Base-by-base conservation (phyloP, 2,888 invertebrate species). In the Sturmia bella region DNA sequence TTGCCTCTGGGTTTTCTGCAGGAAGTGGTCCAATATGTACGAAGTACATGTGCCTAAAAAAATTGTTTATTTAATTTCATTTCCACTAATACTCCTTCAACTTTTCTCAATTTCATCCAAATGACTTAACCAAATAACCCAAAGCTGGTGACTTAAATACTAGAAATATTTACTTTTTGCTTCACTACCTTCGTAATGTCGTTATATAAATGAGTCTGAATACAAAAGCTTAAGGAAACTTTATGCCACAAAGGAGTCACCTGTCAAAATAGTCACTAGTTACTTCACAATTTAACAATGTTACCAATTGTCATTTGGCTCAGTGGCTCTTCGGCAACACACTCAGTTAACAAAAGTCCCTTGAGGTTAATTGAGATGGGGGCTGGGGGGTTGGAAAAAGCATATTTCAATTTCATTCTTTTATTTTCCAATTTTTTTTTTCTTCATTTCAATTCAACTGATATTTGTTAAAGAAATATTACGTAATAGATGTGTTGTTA, bases 241-340 rank as follows among this genome's bases (percentile, higher is more conserved):
- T 43, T 37, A 54, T 76, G 56, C 41, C 52, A 77, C 52, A 69
- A 78, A 74, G 32, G 41, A 74, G 82, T 78, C 73, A 82, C 77
- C 82, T 82, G 82, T 78, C 82, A 82, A 69, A 59, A 59, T 45
- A 52, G 27, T 74, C 73, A 68, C 52, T 52, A n/a, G n/a, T n/a
- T n/a, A 69, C 70, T 77, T 74, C 64, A 70, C 63, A 73, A 81
- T 74, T 77, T 74, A 37, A 43, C 48, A 72, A 37, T 57, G 32
- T 63, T 32, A 50, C 52, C 50, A 66, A 27, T 59, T 69, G 54
- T 48, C 48, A 13, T 45, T 48, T 50, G 48, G 43, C 52, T 13
- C 1, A 24, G 19, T 41, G 3, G 13, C 3, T 57, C 52, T 19
- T n/a, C 24, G 4, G 21, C 19, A 2, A n/a, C 19, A 12, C 41